These are phyloP conservation scores for Brachionus sp. DNA, from an alignment of 1,140 invertebrate genomes.

Conservation along the genomic window DNA sequence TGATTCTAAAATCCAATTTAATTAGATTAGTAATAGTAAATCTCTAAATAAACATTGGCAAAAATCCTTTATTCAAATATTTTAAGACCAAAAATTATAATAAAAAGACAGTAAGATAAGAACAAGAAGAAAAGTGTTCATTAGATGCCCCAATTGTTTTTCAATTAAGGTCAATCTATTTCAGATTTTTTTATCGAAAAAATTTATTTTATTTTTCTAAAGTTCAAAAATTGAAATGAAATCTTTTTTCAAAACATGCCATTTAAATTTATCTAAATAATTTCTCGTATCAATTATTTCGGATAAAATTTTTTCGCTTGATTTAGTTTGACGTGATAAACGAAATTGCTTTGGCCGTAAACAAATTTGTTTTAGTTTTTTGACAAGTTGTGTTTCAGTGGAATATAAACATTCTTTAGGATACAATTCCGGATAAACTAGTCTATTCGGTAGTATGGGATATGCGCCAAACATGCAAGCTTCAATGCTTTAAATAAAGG, in stretches of 20 bases:
- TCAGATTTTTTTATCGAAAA: slow-evolving; percentile 19
- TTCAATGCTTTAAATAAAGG: slow-evolving; percentile 67
- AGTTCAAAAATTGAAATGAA: slow-evolving; percentile 39
- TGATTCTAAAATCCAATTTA: not conserved
- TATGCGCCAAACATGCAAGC: slow-evolving; percentile 68
- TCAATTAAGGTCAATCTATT: slow-evolving; percentile 23
- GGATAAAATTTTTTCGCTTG: slow-evolving; percentile 25
- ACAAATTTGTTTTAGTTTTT: slow-evolving; percentile 61
- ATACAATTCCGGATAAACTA: slow-evolving; percentile 74
- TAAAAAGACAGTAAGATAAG: slow-evolving; percentile 19
- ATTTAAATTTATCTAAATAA: slow-evolving; percentile 40
- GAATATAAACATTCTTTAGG: slow-evolving; percentile 66
- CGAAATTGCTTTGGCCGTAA: slow-evolving; percentile 4
- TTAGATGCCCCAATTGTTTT: slow-evolving; percentile 11
- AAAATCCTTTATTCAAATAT: slow-evolving; percentile 38
- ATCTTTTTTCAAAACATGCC: slow-evolving; percentile 24
- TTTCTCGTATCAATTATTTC: slow-evolving; percentile 36
- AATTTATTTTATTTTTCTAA: not conserved
- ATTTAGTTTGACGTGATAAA: not conserved
- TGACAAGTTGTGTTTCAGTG: slow-evolving; percentile 62
- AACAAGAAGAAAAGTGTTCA: slow-evolving; percentile 12
- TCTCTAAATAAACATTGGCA: slow-evolving; percentile 34
- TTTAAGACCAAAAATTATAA: slow-evolving; percentile 9
- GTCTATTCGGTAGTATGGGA: slow-evolving; percentile 67
- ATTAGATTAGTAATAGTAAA: slow-evolving; percentile 20